Evolutionary conservation across 2,113 vertebrate species (phyloP).

Genomic region (Agapornis roseicollis): DNA sequence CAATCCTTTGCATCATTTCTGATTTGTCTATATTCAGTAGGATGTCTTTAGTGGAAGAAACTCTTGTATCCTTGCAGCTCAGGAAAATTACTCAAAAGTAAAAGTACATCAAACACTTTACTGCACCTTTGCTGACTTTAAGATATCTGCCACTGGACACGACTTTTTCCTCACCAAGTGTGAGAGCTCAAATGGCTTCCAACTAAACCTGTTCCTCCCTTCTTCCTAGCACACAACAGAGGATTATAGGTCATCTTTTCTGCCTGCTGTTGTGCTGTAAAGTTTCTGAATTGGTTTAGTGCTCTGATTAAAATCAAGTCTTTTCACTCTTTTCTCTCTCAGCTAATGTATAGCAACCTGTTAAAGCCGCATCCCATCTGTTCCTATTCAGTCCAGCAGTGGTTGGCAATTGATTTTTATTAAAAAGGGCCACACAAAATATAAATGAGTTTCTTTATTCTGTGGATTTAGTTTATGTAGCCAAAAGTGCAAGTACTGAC

Average conservation of each 20-base stretch:
- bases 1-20: neutral
- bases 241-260: constrained; percentile 8
- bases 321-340: constrained; percentile 45
- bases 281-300: constrained; percentile 34
- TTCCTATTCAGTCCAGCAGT: constrained; percentile 11
- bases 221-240: neutral
- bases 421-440: constrained; percentile 19
- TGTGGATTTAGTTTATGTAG: neutral
- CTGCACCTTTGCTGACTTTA: neutral
- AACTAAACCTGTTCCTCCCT: neutral
- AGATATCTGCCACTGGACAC: neutral
- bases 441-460: constrained; percentile 16
- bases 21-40: neutral
- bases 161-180: neutral
- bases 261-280: constrained; percentile 25
- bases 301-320: constrained; percentile 40
- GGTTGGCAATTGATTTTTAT: constrained; percentile 24
- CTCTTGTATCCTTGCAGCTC: neutral
- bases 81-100: neutral
- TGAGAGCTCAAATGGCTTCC: neutral
- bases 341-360: constrained; percentile 7
- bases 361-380: neutral
- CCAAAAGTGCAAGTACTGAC: neutral
- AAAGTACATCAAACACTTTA: neutral
- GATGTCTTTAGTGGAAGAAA: neutral